Conservation (phyloP, 2,797 vertebrate species). For the Aeoliscus strigatus region DNA sequence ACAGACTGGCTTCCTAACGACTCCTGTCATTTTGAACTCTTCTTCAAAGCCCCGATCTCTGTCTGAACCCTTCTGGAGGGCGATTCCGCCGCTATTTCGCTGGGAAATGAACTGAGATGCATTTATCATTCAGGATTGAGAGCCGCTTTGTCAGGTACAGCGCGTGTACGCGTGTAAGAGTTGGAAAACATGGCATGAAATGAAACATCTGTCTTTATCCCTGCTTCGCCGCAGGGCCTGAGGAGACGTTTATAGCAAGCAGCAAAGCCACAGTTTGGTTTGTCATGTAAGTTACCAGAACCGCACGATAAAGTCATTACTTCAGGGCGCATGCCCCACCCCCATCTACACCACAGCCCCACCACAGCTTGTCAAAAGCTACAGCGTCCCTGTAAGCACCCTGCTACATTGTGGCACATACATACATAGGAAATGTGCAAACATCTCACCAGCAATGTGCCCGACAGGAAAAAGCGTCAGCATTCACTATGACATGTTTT, state of each 20-base stretch:
- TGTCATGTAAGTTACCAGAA: slow-evolving; percentile 72
- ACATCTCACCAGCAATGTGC: slow-evolving; percentile 49
- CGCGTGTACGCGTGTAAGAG: slow-evolving; percentile 20
- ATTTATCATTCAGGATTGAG: slow-evolving; percentile 55
- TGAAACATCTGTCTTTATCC: slow-evolving; percentile 71
- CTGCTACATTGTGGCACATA: slow-evolving; percentile 55
- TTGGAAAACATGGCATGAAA: slow-evolving; percentile 65
- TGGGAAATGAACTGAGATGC: slow-evolving; percentile 37
- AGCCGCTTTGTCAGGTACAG: slow-evolving; percentile 35
- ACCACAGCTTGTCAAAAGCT: slow-evolving; percentile 53
- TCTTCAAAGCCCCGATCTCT: slow-evolving; percentile 48
- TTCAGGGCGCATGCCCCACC: slow-evolving; percentile 29
- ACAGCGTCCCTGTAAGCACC: slow-evolving; percentile 54
- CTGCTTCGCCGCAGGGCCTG: slow-evolving; percentile 55
- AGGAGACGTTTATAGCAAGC: slow-evolving; percentile 67
- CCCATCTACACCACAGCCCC: background rate
- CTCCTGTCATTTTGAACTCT: slow-evolving; percentile 61
- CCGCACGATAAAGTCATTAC: slow-evolving; percentile 67
- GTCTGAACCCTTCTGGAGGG: slow-evolving; percentile 51
- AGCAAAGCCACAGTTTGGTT: slow-evolving; percentile 62
- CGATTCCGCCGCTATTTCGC: slow-evolving; percentile 29
- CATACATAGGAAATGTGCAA: slow-evolving; percentile 53
- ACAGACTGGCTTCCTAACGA: slow-evolving; percentile 54
- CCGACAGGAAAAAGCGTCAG: slow-evolving; percentile 52
- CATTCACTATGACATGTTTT: slow-evolving; percentile 53